Base-by-base conservation (phyloP, 2,113 vertebrate species). In the Ceyx melanurus region DNA sequence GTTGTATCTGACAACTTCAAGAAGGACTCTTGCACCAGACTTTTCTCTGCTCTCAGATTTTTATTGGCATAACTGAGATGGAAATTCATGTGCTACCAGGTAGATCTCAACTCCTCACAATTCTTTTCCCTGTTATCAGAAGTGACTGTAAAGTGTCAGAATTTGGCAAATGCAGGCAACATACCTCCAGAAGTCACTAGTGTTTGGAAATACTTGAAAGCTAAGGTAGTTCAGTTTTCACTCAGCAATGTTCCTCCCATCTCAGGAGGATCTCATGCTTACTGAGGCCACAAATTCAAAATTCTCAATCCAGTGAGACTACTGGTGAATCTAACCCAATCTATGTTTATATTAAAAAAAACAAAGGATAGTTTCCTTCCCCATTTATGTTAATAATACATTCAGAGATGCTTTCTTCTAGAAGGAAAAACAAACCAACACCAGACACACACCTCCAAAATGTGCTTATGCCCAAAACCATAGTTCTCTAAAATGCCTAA, bases 241-340 rank as follows among this genome's bases (percentile, higher is more conserved):
- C n/a, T 3, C 58, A 80, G 43, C 4, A 77, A 53, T 12, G 3
- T 13, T 82, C 8, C 6, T 48, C 28, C 29, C 58, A 67, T 35
- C 23, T 50, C 75, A 62, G 54, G 46, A 56, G n/a, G 35, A 8
- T 21, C 15, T 25, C 25, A 31, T 0, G 2, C 19, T 74, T 20
- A 22, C 40, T n/a, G 9, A 51, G 42, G 26, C 46, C 51, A 71
- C 1, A 3, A 60, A 21, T 0, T 58, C 21, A n/a, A 10, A n/a
- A 62, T 2, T 21, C 29, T 33, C 8, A 18, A 1, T 50, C 26
- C 45, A 4, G 11, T 29, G 4, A 76, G 22, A 72, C 51, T 42
- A 37, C 23, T 26, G 5, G 17, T 71, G 23, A 73, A 79, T 43
- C 31, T 51, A 56, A 56, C 12, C 40, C 16, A 56, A 17, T 70